Evolutionary conservation across 2,888 invertebrate species (phyloP).

Genomic region (Tryphoninae sp.): DNA sequence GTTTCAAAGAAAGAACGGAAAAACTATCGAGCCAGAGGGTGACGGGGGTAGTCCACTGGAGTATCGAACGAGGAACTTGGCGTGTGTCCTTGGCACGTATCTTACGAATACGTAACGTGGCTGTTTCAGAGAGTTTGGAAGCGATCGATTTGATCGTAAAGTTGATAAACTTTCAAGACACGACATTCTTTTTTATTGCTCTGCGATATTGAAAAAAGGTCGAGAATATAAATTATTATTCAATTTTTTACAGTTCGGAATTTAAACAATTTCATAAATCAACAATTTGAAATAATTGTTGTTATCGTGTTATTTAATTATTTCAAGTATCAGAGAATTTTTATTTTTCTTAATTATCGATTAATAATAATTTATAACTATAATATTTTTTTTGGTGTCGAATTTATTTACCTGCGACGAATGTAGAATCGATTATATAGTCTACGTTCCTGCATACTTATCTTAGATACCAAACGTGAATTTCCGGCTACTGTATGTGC

Average conservation of each 20-base stretch:
- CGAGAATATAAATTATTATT: neutral
- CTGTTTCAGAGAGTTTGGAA: slow-evolving; percentile 7
- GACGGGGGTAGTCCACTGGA: slow-evolving; percentile 35
- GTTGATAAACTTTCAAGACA: neutral
- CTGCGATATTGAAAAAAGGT: neutral
- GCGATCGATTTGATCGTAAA: slow-evolving; percentile 1
- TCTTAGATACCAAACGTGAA: slow-evolving; percentile 2
- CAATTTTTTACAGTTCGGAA: neutral
- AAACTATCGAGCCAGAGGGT: slow-evolving; percentile 21
- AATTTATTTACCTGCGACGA: slow-evolving; percentile 5
- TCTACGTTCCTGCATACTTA: neutral
- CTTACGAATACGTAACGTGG: slow-evolving; percentile 15
- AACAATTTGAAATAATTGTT: too few species aligned
- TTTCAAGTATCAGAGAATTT: too few species aligned
- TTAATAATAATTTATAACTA: neutral
- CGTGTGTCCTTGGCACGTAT: slow-evolving; percentile 32
- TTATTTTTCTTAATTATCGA: too few species aligned
- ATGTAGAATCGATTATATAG: slow-evolving; percentile 3
- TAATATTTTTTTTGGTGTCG: neutral
- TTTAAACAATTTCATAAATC: too few species aligned
- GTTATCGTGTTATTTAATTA: too few species aligned
- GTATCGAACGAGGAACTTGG: slow-evolving; percentile 56
- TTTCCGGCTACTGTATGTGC: slow-evolving; percentile 25
- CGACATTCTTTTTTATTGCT: neutral
- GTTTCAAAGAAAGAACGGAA: slow-evolving; percentile 26